Percentiles rank a stretch among this genome's conserved stretches.
Conservation (phyloP, 1,140 invertebrate species). For the Nasonia longicornis region DNA sequence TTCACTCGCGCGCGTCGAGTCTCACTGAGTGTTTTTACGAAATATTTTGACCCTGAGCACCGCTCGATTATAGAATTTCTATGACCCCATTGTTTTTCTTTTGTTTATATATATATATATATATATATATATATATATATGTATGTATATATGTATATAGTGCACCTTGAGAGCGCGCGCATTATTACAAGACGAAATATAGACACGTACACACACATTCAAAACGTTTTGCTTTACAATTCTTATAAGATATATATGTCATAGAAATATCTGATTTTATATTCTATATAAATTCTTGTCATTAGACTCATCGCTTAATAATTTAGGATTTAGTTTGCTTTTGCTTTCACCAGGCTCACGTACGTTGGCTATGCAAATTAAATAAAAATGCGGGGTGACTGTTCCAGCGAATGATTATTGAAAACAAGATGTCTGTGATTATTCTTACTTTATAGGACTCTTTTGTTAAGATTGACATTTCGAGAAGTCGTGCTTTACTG, state of each 20-base stretch:
- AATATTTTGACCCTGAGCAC: slow-evolving; percentile 34
- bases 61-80: background rate
- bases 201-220: slow-evolving; percentile 62
- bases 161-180: background rate
- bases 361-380: slow-evolving; percentile 4
- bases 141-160: slow-evolving; percentile 4
- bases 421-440: background rate
- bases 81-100: slow-evolving; percentile 5
- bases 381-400: background rate
- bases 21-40: background rate
- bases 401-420: background rate
- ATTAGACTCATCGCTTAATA: slow-evolving; percentile 29
- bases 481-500: too few relatives aligned
- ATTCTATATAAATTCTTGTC: slow-evolving; percentile 30
- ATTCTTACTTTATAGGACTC: background rate
- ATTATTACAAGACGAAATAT: slow-evolving; percentile 52
- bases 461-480: too few relatives aligned
- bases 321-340: slow-evolving; percentile 17
- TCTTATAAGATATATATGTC: slow-evolving; percentile 58
- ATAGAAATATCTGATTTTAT: slow-evolving; percentile 53
- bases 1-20: background rate
- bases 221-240: slow-evolving; percentile 58
- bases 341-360: slow-evolving; percentile 33
- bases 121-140: background rate
- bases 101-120: background rate